Evolutionary conservation across 37 sponge, comb jelly and placozoan genomes (phyloP), one percentile per base, ranked within the genome.

Genomic region (Geodia barretti): DNA sequence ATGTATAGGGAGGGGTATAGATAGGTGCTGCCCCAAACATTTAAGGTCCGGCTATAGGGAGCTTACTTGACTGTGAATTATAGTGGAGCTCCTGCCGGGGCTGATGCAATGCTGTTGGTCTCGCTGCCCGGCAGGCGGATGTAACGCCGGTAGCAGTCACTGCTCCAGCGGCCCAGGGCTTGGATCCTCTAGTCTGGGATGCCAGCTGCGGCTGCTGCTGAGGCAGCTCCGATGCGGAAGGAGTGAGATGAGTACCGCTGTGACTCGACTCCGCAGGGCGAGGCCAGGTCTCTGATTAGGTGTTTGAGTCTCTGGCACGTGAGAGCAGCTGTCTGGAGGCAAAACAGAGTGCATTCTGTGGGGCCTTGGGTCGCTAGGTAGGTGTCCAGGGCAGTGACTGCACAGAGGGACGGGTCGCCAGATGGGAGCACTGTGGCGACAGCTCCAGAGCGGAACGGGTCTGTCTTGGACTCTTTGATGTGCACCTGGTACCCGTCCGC

Each of bases 211-310:
- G 78, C 62, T 36, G 78, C 78, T 23, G 64, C 62, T 1, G 78
- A 28, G 33, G 78, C 78, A 3, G 78, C 78, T 35, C 78, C 78
- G 9, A 62, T 62, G 24, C 64, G 36, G 64, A 77, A 77, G 3
- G 20, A 20, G 38, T 77, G 78, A 4, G 39, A 21, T 2, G 78
- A 77, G 36, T 77, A 77, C 8, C 26, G 25, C 1, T 31, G 36
- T 5, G 78, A 35, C 2, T 2, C 3, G 20, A 77, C 19, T 1
- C 39, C 39, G 1, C 3, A 2, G 8, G 17, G 35, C 31, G 2
- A 1, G 35, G 64, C 3, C 7, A 77, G 75, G 3, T 2, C 30
- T 39, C 11, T 1, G 75, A 74, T 9, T 2, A 32, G 28, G 2
- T 4, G 17, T 25, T 74, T 74, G 21, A 74, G 20, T 21, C 3